Evolutionary conservation across 1,140 invertebrate genomes (phyloP), one percentile per base, ranked within the genome.

Genomic region (Atta texana): DNA sequence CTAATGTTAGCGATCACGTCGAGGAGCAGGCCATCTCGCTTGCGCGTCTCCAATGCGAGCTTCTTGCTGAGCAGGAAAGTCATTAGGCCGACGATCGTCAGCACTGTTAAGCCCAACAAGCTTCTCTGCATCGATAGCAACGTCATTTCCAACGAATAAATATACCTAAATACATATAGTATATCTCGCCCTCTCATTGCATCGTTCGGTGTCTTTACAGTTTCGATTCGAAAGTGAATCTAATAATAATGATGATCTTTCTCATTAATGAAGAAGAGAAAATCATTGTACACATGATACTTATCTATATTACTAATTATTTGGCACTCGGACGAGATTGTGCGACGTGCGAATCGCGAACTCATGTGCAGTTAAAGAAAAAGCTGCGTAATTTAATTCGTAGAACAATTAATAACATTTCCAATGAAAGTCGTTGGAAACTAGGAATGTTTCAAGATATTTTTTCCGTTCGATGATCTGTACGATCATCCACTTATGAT

Each of bases 1-100:
- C 94, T 95, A 8, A 94, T 89, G 68, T 95, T 95, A 7, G 90
- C 91, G 24, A 95, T 90, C 84, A 94, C 91, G 59, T 93, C 92
- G 8, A 92, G 77, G 8, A 94, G 44, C 14, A 92, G 24, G 12
- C 64, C 55, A 14, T 85, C 87, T 28, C 91, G 92, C 57, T 74
- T 91, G 28, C 88, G 90, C 1, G 90, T 71, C 5, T 94, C 92
- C 8, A 91, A 57, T 8, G 6, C 72, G n/a, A 92, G 85, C 51
- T 91, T 91, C 64, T 91, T 93, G 14, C 87, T 89, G 16, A 90
- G 85, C 5, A 94, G 74, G 14, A 93, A 84, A 5, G 76, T 90
- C 5, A 92, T 80, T 18, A 94, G 75, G 66, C 90, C 85, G 63
- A 93, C 61, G 31, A 88, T 88, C 12, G 89, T 82, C 10, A 92